phyloP scores from a whole-genome alignment of 2,888 invertebrate species.

The Hylaea fasciaria region DNA sequence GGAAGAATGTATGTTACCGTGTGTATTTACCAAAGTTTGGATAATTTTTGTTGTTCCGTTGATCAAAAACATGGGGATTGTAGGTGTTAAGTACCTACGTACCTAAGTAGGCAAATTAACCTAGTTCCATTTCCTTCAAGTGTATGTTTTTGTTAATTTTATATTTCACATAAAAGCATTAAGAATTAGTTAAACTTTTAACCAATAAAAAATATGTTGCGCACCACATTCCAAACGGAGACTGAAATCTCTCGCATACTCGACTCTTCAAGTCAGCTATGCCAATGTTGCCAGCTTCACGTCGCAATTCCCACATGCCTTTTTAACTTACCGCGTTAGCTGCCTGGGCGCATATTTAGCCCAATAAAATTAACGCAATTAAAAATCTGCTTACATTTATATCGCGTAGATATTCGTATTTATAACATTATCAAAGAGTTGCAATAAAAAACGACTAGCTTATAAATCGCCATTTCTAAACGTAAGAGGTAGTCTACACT shows the following conservation, averaged over 20 bases:
- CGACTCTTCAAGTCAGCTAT: slow-evolving; percentile 73
- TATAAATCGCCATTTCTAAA: slow-evolving; percentile 48
- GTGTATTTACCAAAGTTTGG: too few relatives aligned
- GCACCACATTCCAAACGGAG: slow-evolving; percentile 62
- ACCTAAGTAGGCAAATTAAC: too few relatives aligned
- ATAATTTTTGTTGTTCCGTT: too few relatives aligned
- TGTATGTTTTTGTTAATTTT: too few relatives aligned
- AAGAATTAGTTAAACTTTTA: slow-evolving; percentile 16
- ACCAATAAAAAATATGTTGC: slow-evolving; percentile 42
- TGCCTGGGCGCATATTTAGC: slow-evolving; percentile 63
- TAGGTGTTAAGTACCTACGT: too few relatives aligned
- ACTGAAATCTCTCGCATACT: slow-evolving; percentile 73
- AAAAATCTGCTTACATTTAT: slow-evolving; percentile 55
- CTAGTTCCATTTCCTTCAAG: too few relatives aligned
- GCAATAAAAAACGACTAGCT: slow-evolving; percentile 44
- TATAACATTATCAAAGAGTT: slow-evolving; percentile 60
- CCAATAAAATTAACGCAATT: slow-evolving; percentile 69
- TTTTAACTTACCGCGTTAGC: slow-evolving; percentile 76
- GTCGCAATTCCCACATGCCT: slow-evolving; percentile 82
- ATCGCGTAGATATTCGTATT: slow-evolving; percentile 52
- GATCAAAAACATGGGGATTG: too few relatives aligned
- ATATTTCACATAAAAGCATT: not conserved
- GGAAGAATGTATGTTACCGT: too few relatives aligned
- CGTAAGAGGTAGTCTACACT: slow-evolving; percentile 49
- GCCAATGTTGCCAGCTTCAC: slow-evolving; percentile 79